Evolutionary conservation across 2,113 vertebrate species (phyloP).

Genomic region (Pachycephala philippinensis): DNA sequence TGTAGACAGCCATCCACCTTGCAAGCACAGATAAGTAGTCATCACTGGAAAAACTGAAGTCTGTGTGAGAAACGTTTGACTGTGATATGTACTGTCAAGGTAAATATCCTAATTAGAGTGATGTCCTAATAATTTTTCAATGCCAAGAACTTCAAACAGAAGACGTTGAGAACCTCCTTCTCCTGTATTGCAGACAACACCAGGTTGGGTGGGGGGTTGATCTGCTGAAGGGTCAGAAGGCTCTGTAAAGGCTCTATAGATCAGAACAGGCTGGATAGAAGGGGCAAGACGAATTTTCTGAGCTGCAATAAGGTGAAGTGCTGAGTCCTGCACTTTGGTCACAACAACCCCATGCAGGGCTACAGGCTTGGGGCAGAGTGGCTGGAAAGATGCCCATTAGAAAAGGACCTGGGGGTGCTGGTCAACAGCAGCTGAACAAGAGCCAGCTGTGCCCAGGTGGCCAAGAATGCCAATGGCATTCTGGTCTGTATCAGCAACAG

Average conservation of each 20-base stretch:
- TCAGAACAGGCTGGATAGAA: background rate
- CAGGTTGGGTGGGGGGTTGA: background rate
- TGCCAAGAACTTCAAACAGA: background rate
- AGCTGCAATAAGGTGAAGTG: background rate
- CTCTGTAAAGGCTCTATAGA: background rate
- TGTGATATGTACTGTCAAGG: background rate
- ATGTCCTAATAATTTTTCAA: background rate
- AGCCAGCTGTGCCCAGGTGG: background rate
- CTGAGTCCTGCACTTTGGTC: background rate
- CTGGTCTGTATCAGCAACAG: background rate
- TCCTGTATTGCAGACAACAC: background rate
- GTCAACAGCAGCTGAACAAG: background rate
- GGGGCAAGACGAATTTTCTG: background rate
- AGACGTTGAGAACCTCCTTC: background rate
- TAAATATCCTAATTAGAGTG: background rate
- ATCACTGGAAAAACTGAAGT: background rate
- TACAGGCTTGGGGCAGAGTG: background rate
- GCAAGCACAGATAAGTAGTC: background rate
- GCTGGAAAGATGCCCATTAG: background rate
- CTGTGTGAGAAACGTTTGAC: background rate
- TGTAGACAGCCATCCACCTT: background rate
- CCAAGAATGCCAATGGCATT: background rate
- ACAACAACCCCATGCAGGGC: accelerated
- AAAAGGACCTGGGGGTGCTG: background rate
- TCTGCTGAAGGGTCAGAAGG: background rate